phyloP scores from a whole-genome alignment of 2,797 vertebrate species.

The Decapterus maruadsi region DNA sequence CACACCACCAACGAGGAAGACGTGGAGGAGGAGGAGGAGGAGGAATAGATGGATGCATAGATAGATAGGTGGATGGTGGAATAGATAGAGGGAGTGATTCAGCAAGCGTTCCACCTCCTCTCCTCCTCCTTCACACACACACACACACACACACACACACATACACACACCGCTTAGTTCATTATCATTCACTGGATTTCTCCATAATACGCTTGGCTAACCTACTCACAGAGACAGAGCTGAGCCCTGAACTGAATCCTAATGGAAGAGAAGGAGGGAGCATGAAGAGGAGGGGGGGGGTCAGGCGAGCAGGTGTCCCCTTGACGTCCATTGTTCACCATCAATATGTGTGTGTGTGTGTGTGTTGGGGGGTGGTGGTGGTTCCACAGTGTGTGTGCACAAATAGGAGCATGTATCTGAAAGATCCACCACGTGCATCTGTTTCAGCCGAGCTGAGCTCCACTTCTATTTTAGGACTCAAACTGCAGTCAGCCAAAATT shows the following conservation, averaged over 20 bases:
- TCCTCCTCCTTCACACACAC: constrained; percentile 6
- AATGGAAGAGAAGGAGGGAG: constrained; percentile 66
- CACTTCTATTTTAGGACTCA: constrained; percentile 23
- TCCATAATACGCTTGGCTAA: constrained; percentile 83
- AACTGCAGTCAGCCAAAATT: constrained; percentile 12
- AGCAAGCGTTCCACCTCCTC: constrained; percentile 64
- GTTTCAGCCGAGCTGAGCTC: background rate
- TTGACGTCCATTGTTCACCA: constrained; percentile 64
- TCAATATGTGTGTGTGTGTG: constrained; percentile 33
- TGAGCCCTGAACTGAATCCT: constrained; percentile 82
- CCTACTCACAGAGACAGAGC: constrained; percentile 79
- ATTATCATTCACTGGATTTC: constrained; percentile 86
- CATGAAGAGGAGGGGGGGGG: constrained; percentile 43
- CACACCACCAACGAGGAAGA: constrained; percentile 67
- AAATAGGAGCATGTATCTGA: background rate
- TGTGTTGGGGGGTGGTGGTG: background rate
- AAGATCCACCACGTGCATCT: constrained; percentile 16
- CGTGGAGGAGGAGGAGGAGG: constrained; percentile 56
- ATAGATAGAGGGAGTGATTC: constrained; percentile 71
- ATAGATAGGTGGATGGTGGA: constrained; percentile 47
- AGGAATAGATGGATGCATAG: constrained; percentile 41
- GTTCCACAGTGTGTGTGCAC: constrained; percentile 3
- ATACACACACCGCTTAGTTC: constrained; percentile 70
- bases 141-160: constrained; percentile 29
- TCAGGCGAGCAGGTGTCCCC: constrained; percentile 83